Evolutionary conservation across 2,797 vertebrate genomes (phyloP).

Genomic region (Lycodopsis pacificus): DNA sequence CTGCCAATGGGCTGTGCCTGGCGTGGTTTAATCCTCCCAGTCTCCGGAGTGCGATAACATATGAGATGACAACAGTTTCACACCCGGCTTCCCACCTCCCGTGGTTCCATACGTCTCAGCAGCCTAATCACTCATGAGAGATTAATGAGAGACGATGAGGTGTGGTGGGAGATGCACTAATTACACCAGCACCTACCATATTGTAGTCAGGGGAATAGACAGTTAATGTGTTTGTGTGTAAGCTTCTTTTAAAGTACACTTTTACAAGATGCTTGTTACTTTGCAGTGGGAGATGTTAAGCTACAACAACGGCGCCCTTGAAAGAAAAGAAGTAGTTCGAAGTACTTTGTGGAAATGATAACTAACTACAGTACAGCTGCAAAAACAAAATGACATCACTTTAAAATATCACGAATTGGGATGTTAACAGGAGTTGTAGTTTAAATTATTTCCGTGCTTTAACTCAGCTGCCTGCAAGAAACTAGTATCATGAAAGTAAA

Average conservation of each 20-base stretch:
- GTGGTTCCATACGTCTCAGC: conserved; percentile 70
- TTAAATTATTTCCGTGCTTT: neutral
- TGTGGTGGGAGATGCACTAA: conserved; percentile 76
- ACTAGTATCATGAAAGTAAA: conserved; percentile 28
- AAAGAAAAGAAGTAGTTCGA: conserved; percentile 42
- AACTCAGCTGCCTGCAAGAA: conserved; percentile 15
- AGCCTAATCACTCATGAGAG: conserved; percentile 82
- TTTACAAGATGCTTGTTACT: conserved; percentile 45
- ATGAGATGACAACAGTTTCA: conserved; percentile 83
- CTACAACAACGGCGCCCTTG: conserved; percentile 42
- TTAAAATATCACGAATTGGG: conserved; percentile 38
- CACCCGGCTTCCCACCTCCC: conserved; percentile 80
- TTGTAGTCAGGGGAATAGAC: conserved; percentile 52
- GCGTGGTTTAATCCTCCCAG: conserved; percentile 67
- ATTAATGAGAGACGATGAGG: conserved; percentile 82
- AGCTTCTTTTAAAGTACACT: conserved; percentile 34
- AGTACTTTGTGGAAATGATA: conserved; percentile 17
- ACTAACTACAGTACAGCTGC: conserved; percentile 8
- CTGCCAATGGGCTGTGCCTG: conserved; percentile 78
- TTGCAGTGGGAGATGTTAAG: conserved; percentile 23
- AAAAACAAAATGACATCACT: conserved; percentile 32
- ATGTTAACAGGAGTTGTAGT: conserved; percentile 21
- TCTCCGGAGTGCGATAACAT: conserved; percentile 78
- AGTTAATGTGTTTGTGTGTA: conserved; percentile 24
- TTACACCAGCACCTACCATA: conserved; percentile 66